A percentile compares a stretch with the other conserved stretches of the same genome.
These are phyloP conservation scores for Eupithecia subumbrata DNA, from an alignment of 2,888 invertebrate species.

Conservation along the genomic window DNA sequence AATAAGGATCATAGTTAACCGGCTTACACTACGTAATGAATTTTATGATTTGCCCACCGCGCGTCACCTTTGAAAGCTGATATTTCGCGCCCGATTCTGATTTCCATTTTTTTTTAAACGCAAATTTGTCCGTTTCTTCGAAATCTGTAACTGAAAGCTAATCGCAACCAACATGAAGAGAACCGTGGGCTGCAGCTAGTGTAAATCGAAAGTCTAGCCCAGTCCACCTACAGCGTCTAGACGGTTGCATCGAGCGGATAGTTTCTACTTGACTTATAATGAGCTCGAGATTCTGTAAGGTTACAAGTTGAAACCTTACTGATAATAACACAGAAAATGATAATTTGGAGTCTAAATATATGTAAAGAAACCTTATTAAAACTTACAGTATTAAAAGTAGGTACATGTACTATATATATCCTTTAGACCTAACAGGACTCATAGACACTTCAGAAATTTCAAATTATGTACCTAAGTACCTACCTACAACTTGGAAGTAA, in stretches of 20 bases:
- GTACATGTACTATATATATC: too few species aligned
- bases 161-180: not conserved
- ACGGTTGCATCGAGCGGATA: slow-evolving; percentile 14
- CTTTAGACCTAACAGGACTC: too few species aligned
- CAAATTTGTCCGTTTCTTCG: too few species aligned
- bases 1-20: too few species aligned
- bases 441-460: too few species aligned
- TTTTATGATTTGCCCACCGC: too few species aligned
- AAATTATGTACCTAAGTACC: too few species aligned
- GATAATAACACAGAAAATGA: not conserved
- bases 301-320: not conserved
- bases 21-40: too few species aligned
- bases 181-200: not conserved
- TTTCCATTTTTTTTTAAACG: too few species aligned
- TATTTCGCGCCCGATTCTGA: too few species aligned
- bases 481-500: too few species aligned
- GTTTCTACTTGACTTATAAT: slow-evolving; percentile 6
- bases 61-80: too few species aligned
- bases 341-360: not conserved
- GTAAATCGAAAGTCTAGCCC: not conserved
- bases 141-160: slow-evolving; percentile 3
- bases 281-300: not conserved
- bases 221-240: slow-evolving; percentile 12
- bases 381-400: not conserved
- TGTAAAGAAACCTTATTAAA: not conserved